These are phyloP conservation scores for Prinia subflava DNA, from an alignment of 2,113 vertebrate genomes.

Conservation along the genomic window DNA sequence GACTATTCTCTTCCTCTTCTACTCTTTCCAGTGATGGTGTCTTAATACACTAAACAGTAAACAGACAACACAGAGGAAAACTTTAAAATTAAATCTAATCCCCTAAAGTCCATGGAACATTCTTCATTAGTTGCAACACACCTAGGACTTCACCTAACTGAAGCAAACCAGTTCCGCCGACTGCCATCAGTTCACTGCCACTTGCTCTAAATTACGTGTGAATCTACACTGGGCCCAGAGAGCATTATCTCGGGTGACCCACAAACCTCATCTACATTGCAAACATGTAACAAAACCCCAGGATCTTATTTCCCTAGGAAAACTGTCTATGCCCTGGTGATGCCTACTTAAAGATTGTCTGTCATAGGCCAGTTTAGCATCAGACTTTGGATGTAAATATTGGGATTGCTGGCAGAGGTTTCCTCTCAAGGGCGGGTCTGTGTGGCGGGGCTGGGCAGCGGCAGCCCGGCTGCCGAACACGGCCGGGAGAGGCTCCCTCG, in stretches of 20 bases:
- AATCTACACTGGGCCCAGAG: background rate
- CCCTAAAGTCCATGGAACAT: background rate
- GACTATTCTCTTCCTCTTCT: background rate
- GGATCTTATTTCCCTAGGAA: background rate
- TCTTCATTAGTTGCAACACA: background rate
- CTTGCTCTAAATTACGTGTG: background rate
- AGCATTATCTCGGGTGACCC: background rate
- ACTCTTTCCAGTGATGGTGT: background rate
- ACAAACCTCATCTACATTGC: background rate
- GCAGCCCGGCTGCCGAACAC: too few species aligned
- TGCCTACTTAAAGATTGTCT: background rate
- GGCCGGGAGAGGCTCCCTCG: background rate
- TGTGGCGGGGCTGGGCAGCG: background rate
- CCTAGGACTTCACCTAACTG: background rate
- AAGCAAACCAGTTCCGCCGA: background rate
- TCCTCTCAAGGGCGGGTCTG: background rate
- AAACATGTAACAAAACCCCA: background rate
- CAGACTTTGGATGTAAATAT: background rate
- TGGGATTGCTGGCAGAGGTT: background rate
- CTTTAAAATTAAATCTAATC: background rate
- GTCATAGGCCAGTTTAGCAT: background rate
- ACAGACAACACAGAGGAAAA: background rate
- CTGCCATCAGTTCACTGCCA: background rate
- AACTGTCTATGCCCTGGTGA: background rate
- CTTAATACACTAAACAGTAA: background rate